These are phyloP conservation scores for Caligus rogercresseyi DNA, from an alignment of 1,140 invertebrate species.

Conservation along the genomic window DNA sequence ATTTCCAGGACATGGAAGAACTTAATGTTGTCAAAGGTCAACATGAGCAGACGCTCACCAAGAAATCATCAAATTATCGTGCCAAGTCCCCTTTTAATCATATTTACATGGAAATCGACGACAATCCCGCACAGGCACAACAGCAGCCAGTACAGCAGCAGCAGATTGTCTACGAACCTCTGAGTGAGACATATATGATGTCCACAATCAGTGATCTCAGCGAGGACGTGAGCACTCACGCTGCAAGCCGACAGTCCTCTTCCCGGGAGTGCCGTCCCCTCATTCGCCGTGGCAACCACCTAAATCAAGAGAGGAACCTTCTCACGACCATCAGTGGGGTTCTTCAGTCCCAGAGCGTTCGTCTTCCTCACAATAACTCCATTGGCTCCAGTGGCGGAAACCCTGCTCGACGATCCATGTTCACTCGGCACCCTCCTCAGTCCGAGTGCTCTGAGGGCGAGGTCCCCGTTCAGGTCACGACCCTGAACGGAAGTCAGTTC, in stretches of 20 bases:
- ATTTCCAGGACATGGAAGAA: too few species aligned
- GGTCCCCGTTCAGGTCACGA: conserved; percentile 14
- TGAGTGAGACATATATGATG: conserved; percentile 20
- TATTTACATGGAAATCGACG: conserved; percentile 20
- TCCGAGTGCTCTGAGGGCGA: not conserved
- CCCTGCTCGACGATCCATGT: conserved; percentile 5
- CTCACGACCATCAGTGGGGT: conserved; percentile 11
- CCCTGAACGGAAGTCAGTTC: conserved; percentile 18
- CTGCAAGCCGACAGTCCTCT: conserved; percentile 13
- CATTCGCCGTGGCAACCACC: not conserved
- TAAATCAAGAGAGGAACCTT: not conserved
- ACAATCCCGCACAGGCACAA: not conserved
- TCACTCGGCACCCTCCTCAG: not conserved
- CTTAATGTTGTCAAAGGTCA: too few species aligned
- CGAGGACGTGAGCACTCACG: conserved; percentile 16
- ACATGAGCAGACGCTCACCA: too few species aligned
- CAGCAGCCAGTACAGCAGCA: not conserved
- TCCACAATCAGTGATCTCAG: conserved; percentile 16
- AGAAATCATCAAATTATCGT: too few species aligned
- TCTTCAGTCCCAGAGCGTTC: conserved; percentile 10
- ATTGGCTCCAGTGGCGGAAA: not conserved
- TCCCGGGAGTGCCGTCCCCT: conserved; percentile 1
- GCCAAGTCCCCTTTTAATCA: conserved; percentile 19
- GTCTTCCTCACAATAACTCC: not conserved
- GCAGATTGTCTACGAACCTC: conserved; percentile 6